These are phyloP conservation scores for Chelonus insularis DNA, from an alignment of 1,140 invertebrate genomes.

Conservation along the genomic window DNA sequence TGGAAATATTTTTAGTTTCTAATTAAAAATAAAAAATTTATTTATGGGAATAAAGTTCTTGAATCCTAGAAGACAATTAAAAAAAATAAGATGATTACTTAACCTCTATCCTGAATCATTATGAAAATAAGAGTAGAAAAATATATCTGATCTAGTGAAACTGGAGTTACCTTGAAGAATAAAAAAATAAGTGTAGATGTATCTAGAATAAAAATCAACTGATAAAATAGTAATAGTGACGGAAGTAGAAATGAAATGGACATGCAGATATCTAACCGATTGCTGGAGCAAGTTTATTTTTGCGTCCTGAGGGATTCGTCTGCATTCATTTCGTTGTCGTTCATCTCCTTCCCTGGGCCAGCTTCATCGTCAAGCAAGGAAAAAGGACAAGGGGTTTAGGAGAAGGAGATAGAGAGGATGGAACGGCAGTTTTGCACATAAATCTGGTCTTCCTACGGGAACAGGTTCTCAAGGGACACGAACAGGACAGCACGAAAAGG, in stretches of 20 bases:
- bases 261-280: slow-evolving; percentile 43
- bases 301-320: slow-evolving; percentile 54
- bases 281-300: slow-evolving; percentile 53
- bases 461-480: slow-evolving; percentile 48
- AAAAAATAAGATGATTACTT: too few relatives aligned
- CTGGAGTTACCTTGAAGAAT: too few relatives aligned
- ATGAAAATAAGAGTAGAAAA: too few relatives aligned
- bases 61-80: too few relatives aligned
- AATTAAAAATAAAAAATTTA: too few relatives aligned
- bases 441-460: slow-evolving; percentile 56
- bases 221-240: too few relatives aligned
- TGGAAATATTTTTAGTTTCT: too few relatives aligned
- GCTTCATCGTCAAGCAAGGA: slow-evolving; percentile 49
- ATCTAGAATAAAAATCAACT: too few relatives aligned
- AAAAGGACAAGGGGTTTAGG: background rate
- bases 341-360: slow-evolving; percentile 17
- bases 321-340: slow-evolving; percentile 29
- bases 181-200: too few relatives aligned
- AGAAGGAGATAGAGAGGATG: slow-evolving; percentile 32
- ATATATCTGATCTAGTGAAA: too few relatives aligned
- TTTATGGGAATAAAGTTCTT: too few relatives aligned
- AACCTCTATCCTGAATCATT: too few relatives aligned
- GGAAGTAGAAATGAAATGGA: slow-evolving; percentile 7
- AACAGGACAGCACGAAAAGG: slow-evolving; percentile 51
- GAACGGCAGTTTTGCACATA: slow-evolving; percentile 59